Conservation (phyloP, 1,140 invertebrate genomes). For the Calephelis nemesis region DNA sequence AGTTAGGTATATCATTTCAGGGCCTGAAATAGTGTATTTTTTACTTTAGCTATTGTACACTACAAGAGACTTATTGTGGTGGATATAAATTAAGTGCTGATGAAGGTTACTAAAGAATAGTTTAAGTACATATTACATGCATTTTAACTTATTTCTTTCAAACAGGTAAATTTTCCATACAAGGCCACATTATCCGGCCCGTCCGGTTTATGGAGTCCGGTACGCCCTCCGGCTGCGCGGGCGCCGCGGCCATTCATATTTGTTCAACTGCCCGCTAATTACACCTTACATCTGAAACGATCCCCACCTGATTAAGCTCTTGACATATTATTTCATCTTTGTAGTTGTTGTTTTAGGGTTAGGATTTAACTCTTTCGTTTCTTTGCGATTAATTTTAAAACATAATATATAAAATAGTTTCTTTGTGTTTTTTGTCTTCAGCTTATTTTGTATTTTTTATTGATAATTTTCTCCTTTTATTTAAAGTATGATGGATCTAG, state of each 20-base stretch:
- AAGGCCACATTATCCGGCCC: conserved; percentile 1
- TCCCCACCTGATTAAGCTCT: conserved; percentile 58
- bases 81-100: too few relatives aligned
- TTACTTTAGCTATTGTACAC: too few relatives aligned
- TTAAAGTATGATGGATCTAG: too few relatives aligned
- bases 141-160: not conserved
- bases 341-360: conserved; percentile 25
- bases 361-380: not conserved
- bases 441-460: too few relatives aligned
- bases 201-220: conserved; percentile 17
- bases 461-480: too few relatives aligned
- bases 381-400: not conserved
- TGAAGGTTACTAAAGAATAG: too few relatives aligned
- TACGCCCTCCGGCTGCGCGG: conserved; percentile 43
- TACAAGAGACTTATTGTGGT: too few relatives aligned
- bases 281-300: conserved; percentile 42
- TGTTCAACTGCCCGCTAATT: conserved; percentile 67
- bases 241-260: conserved; percentile 56
- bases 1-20: too few relatives aligned
- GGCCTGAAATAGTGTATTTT: too few relatives aligned
- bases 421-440: too few relatives aligned
- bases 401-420: too few relatives aligned
- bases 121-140: too few relatives aligned
- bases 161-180: not conserved
- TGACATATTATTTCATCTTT: conserved; percentile 48